Evolutionary conservation across 2,113 vertebrate genomes (phyloP).

Genomic region (Columba janthina): DNA sequence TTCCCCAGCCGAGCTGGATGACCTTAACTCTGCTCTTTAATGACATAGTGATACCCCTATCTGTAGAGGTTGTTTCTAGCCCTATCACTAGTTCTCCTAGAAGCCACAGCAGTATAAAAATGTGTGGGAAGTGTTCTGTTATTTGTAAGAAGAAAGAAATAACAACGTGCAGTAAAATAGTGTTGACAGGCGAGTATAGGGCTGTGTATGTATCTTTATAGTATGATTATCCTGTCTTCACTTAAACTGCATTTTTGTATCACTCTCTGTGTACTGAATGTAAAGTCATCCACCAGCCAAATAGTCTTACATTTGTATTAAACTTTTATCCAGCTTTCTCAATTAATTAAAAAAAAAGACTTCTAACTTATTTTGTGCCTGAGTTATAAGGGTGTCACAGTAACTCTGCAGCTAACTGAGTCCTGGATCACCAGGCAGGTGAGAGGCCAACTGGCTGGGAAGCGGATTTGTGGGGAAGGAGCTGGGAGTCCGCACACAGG

Average conservation of each 20-base stretch:
- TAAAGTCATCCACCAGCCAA: fast-evolving
- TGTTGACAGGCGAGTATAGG: not conserved
- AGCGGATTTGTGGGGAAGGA: not conserved
- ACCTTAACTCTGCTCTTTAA: not conserved
- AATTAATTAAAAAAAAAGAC: not conserved
- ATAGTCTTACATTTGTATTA: not conserved
- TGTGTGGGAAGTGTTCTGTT: not conserved
- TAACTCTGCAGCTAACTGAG: not conserved
- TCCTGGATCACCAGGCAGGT: not conserved
- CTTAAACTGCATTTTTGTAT: not conserved
- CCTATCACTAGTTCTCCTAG: not conserved
- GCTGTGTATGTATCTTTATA: not conserved
- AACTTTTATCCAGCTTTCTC: not conserved
- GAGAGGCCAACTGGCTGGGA: not conserved
- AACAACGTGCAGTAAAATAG: not conserved
- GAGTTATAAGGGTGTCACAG: not conserved
- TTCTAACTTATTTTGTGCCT: not conserved
- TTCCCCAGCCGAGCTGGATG: not conserved
- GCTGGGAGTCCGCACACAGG: not conserved
- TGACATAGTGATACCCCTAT: not conserved
- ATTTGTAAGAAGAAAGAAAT: not conserved
- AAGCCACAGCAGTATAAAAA: not conserved
- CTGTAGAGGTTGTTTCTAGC: not conserved
- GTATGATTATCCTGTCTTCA: not conserved
- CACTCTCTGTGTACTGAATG: fast-evolving